These are phyloP conservation scores for Pyrrhosoma nymphula DNA, from an alignment of 2,888 invertebrate genomes.

Conservation along the genomic window DNA sequence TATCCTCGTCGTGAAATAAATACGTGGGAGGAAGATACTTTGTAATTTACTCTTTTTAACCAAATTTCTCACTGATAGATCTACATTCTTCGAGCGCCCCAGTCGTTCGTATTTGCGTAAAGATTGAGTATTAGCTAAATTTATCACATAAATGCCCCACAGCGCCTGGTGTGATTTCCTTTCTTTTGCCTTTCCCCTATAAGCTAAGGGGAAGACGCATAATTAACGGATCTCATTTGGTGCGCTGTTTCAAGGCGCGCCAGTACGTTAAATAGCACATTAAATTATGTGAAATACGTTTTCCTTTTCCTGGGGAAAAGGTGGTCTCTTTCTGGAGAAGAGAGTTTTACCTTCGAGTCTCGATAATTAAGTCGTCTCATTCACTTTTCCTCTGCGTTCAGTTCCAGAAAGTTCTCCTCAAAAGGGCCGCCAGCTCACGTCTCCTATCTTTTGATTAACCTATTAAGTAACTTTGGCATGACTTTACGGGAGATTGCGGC, in stretches of 20 bases:
- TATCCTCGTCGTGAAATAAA: background rate
- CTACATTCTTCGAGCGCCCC: background rate
- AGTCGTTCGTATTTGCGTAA: background rate
- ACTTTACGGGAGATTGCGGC: background rate
- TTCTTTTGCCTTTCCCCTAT: background rate
- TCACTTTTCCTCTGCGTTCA: background rate
- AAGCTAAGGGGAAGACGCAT: background rate
- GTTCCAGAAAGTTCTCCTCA: background rate
- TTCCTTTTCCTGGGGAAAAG: background rate
- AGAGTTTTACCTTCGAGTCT: conserved; percentile 21
- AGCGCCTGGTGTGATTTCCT: background rate
- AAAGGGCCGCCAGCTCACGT: background rate
- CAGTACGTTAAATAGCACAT: background rate
- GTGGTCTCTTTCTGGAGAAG: background rate
- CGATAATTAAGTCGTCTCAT: background rate
- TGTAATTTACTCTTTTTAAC: background rate
- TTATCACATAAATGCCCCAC: background rate
- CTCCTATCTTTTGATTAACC: conserved; percentile 22
- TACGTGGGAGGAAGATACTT: background rate
- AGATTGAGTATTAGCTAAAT: background rate
- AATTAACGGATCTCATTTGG: conserved; percentile 15
- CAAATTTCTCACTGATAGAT: background rate
- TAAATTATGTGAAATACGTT: background rate
- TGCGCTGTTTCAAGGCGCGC: background rate
- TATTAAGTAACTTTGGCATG: conserved; percentile 28